phyloP scores from a whole-genome alignment of 23 tunicate species.

The Phallusia fumigata region DNA sequence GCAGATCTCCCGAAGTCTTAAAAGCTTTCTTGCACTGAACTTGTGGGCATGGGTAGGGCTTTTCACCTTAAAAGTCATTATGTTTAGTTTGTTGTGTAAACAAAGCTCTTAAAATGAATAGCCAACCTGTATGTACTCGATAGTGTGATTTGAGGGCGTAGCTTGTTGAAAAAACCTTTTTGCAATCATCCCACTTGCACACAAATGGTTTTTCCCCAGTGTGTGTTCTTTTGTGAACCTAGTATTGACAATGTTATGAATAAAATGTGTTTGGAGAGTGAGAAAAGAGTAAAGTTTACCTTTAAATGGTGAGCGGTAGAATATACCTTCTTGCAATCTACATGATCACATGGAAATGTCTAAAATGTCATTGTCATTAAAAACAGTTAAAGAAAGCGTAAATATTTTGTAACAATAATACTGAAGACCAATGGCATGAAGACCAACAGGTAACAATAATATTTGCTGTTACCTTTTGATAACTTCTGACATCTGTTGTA shows the following conservation, averaged over 20 bases:
- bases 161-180: slow-evolving; percentile 61
- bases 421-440: no score
- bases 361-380: neutral
- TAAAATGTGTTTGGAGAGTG: neutral
- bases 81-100: neutral
- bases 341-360: slow-evolving; percentile 38
- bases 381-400: no score
- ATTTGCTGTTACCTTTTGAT: no score
- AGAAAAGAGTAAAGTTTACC: neutral
- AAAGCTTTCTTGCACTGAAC: slow-evolving; percentile 69
- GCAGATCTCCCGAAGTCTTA: slow-evolving; percentile 78
- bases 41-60: slow-evolving; percentile 66
- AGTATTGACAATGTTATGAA: neutral
- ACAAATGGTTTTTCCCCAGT: slow-evolving; percentile 72
- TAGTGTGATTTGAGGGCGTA: slow-evolving; percentile 65
- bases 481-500: no score
- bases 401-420: no score
- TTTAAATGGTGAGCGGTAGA: slow-evolving; percentile 64
- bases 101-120: no score
- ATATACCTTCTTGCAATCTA: slow-evolving; percentile 38
- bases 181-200: slow-evolving; percentile 68
- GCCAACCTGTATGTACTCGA: slow-evolving; percentile 72
- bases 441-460: no score
- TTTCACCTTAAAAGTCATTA: slow-evolving; percentile 88
- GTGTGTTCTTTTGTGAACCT: slow-evolving; percentile 80